Evolutionary conservation across 2,113 vertebrate species (phyloP), one percentile per base, ranked within the genome.

Genomic region (Poecile atricapillus): DNA sequence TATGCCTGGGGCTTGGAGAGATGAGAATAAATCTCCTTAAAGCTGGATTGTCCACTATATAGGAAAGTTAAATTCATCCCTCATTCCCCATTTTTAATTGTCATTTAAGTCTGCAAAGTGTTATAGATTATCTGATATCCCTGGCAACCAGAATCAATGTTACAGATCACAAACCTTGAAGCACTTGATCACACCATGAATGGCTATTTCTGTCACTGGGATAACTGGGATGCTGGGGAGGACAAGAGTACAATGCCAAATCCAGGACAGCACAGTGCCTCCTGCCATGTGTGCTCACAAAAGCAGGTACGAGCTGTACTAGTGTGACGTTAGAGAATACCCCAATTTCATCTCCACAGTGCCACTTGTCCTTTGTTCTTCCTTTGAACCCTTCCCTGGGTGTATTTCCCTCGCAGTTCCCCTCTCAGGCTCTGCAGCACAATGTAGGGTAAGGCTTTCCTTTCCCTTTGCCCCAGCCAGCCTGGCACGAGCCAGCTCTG

Each of bases 241-340:
- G 56, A 88, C 20, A 67, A 64, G 56, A 88, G 52, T 10, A 85
- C 75, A 80, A 52, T 74, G 71, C 59, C 1, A 1, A 74, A 95
- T 90, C 87, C 84, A 91, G 95, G 94, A 74, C 71, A 91, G 63
- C 13, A 33, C 43, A 31, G 74, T 73, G 70, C 91, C 78, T 95
- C 81, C 74, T 90, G 63, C 92, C 75, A 77, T 0, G 23, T 65
- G 47, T 1, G 2, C 69, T 74, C 50, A 89, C 67, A 88, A 87
- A 87, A 89, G 71, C 30, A 76, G 63, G 87, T 31, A 83, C 3
- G 0, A 88, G 39, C 84, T 80, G 60, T 85, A 39, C 87, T 58
- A n/a, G 24, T 9, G 2, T 43, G 63, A 77, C 1, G 4, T 55
- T 39, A 62, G 19, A 84, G 46, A 65, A 55, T 49, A 77, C 13